Evolutionary conservation across 2,888 invertebrate genomes (phyloP), one percentile per base, ranked within the genome.

Genomic region (Amblyteles armatorius): DNA sequence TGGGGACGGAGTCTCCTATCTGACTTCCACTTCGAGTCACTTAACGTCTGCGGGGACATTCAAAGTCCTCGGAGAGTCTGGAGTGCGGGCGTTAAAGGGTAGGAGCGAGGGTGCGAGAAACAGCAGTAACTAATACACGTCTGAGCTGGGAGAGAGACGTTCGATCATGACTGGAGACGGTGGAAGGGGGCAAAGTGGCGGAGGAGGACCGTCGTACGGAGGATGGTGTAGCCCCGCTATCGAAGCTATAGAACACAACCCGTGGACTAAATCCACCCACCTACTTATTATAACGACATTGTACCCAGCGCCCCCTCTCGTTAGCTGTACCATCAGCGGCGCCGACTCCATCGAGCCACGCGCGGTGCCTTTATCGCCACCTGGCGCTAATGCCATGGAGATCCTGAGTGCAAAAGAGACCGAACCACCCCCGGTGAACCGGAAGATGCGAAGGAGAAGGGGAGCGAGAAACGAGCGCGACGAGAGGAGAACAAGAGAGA

Each of bases 11-110:
- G 87, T 80, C 89, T 57, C 89, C 89, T 93, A 92, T 93, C 92
- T 91, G 88, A 87, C 91, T 93, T 93, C 93, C 92, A 92, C 92
- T 92, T 88, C 89, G 91, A 91, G 90, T 93, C 92, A 93, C 92
- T 92, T 92, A 91, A 91, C 90, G 91, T 91, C 90, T 87, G 89
- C 87, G 82, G 90, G 87, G 87, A 90, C 89, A 88, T 90, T 91
- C 90, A 89, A 90, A 91, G 85, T 90, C 89, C 87, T 88, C 82
- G 69, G 86, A 83, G 87, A 79, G 55, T 85, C 73, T 74, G 7
- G 73, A 78, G 73, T 84, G 68, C 69, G 60, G 76, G 36, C 33
- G 65, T 68, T 65, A 50, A 60, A 55, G 57, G 74, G 65, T 65
- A 50, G 40, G 73, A 77, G 50, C 11, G 72, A 65, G 63, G 67